Evolutionary conservation across 2,113 vertebrate species (phyloP), one percentile per base, ranked within the genome.

Genomic region (Cygnus buccinator): DNA sequence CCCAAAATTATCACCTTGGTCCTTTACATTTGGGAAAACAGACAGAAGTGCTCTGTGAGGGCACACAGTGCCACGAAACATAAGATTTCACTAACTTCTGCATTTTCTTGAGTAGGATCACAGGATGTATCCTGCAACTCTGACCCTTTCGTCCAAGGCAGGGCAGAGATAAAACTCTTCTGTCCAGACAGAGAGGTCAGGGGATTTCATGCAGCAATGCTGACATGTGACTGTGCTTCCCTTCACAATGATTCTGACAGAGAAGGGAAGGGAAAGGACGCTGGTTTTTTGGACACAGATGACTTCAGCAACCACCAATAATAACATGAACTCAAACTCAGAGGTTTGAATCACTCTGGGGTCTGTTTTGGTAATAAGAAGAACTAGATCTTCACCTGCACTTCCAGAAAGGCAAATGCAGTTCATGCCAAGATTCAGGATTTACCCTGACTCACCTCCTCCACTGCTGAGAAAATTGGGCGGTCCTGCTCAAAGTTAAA

Each of bases 401-500:
- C 6, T 41, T 37, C 37, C n/a, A 65, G 37, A 3, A 14, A 50
- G 65, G 16, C 31, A 48, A 22, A 54, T 0, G 4, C 33, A 58
- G 74, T 41, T 63, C 2, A 10, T 10, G 23, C 58, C 28, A 2
- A 33, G n/a, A n/a, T 8, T 11, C 33, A 11, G 35, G 59, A 37
- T 65, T 14, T 18, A 25, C 41, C 33, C 16, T 16, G 13, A 26
- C 93, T 94, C 93, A 99, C 99, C 99, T 99, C 99, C 95, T 99
- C 99, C 13, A 99, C 44, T 2, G 98, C 78, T 20, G 97, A 98
- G 87, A 99, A 99, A n/a, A 98, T 78, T 7, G 98, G 97, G 37
- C 98, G 95, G 61, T 98, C 98, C 29, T 94, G 96, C 41, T 98
- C 98, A 1, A 99, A 99, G 95, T 99, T 98, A 6, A 99, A 97